Base-by-base conservation (phyloP, 2,113 vertebrate species). In the Seriola rivoliana region DNA sequence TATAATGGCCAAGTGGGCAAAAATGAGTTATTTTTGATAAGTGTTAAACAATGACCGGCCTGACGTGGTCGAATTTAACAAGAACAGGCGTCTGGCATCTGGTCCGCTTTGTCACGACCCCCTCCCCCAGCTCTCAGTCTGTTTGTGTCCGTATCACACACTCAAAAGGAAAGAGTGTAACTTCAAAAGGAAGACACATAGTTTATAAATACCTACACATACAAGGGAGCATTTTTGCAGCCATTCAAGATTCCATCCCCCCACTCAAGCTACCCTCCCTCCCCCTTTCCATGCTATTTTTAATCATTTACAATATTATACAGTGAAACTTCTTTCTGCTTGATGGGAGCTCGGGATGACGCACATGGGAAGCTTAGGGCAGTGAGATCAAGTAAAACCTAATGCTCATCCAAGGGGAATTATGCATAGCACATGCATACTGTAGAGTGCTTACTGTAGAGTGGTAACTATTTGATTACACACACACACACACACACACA, bases 401-500 rank as follows among this genome's bases (percentile, higher is more conserved):
- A 85, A 93, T 92, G 92, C 91, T 93, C 85, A 88, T 93, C 90
- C 85, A 38, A 90, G 87, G 74, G 90, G 91, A 93, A 93, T 72
- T 78, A 55, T 85, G 85, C 72, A 81, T 73, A 88, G 82, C 89
- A 82, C 89, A 88, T 85, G 82, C 83, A 85, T 84, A 85, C 78
- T 63, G 88, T 88, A 79, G 59, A 85, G 59, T 32, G 80, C 75
- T 65, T 55, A 85, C 85, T 64, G 88, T 81, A 78, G 78, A 76
- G 81, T 52, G 19, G 60, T 44, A 85, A 67, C 79, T 62, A 40
- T 84, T 74, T 89, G 72, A 82, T 87, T 75, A 55, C 58, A 66
- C 11, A 46, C 4, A 21, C 7, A 52, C 17, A 52, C 50, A 21
- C 3, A 17, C 42, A 44, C 11, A 21, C 1, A 52, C 17, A 52